Base-by-base conservation (phyloP, 37 sponge, comb jelly and placozoan genomes). In the Axinella damicornis region DNA sequence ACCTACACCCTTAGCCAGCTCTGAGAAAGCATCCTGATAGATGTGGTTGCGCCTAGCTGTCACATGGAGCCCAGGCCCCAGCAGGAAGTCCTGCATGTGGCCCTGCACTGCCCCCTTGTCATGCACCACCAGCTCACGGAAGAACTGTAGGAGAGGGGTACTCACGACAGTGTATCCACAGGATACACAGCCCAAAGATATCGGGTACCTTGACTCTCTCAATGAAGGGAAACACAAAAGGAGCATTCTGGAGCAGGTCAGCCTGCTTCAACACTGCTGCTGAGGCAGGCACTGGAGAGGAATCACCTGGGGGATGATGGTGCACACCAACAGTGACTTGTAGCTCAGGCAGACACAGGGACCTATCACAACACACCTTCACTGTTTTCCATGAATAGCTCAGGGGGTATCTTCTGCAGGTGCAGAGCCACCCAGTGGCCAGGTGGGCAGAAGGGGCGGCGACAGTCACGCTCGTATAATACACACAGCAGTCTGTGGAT, bases 21-120 rank as follows among this genome's bases (percentile, higher is more conserved):
- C 86, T 27, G 91, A 55, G 71, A 91, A 97, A 34, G 94, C 97
- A 81, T 97, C 97, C 75, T 91, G 90, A 67, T 97, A 97, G n/a
- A 97, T 64, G 66, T 87, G 88, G n/a, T 88, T 80, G 28, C 97
- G 59, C 54, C 92, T 78, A 55, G 82, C 85, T 15, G 83, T 74
- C 2, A 94, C 65, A 41, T 75, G 65, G 53, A 88, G 27, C 19
- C 68, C 40, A 0, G 64, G 84, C 14, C 88, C 91, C 59, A 88
- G 69, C 65, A 84, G 67, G 62, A 91, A 88, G 32, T 83, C 92
- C 36, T 87, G 85, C 20, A 74, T 74, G 22, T 73, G 59, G 14
- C 88, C 87, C 75, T 82, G 82, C 4, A 40, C 30, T 22, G 33
- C 13, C 25, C 28, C 34, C 18, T 70, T 25, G 61, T 81, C 65